phyloP scores from a whole-genome alignment of 2,797 vertebrate genomes.

The Coregonus suidteri region DNA sequence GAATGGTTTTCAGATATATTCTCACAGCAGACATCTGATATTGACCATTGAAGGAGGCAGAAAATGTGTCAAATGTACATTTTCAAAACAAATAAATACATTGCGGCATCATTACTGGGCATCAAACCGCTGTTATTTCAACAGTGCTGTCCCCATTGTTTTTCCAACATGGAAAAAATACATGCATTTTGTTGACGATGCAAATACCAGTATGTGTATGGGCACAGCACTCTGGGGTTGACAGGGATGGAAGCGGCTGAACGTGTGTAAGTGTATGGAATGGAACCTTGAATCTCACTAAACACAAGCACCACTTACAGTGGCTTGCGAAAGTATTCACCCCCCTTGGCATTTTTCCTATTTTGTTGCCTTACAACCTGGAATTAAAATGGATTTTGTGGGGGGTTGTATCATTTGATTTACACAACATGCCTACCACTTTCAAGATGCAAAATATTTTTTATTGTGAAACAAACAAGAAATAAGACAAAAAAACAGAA shows the following conservation, averaged over 20 bases:
- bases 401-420: too few relatives aligned
- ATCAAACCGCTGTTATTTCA: not conserved
- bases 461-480: too few relatives aligned
- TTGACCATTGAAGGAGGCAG: not conserved
- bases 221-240: not conserved
- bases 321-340: too few relatives aligned
- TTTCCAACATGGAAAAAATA: constrained; percentile 21
- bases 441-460: too few relatives aligned
- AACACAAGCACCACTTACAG: constrained; percentile 3
- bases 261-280: not conserved
- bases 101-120: constrained; percentile 6
- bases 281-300: not conserved
- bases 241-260: not conserved
- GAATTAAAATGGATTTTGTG: too few relatives aligned
- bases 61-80: not conserved
- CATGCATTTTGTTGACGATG: constrained; percentile 54
- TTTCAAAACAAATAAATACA: not conserved
- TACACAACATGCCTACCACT: too few relatives aligned
- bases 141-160: constrained; percentile 18
- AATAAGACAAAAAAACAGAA: too few relatives aligned
- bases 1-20: not conserved
- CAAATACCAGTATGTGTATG: constrained; percentile 49
- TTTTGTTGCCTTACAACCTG: too few relatives aligned
- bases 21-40: not conserved
- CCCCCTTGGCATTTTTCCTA: too few relatives aligned